Conservation (phyloP, 2,888 invertebrate species). For the Proisotoma minuta region DNA sequence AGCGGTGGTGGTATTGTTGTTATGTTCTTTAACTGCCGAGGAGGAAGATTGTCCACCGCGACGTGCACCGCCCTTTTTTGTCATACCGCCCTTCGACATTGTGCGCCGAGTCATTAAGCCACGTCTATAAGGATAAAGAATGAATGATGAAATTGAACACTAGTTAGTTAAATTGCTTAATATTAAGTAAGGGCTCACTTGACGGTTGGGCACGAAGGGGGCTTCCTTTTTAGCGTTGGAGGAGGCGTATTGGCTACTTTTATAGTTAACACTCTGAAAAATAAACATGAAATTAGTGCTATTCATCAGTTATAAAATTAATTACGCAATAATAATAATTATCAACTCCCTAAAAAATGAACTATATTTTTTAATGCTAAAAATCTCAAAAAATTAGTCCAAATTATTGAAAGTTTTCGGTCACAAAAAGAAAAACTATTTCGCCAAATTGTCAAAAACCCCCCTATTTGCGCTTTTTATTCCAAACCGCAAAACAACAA, state of each 20-base stretch:
- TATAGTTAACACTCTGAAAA: conserved; percentile 13
- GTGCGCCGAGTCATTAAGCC: conserved; percentile 39
- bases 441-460: no score
- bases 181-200: conserved; percentile 14
- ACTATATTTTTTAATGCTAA: no score
- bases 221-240: conserved; percentile 32
- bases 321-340: no score
- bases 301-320: no score
- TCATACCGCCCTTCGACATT: conserved; percentile 40
- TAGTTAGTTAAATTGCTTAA: not conserved
- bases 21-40: conserved; percentile 14
- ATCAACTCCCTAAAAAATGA: no score
- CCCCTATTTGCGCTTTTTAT: no score
- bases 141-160: conserved; percentile 1
- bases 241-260: conserved; percentile 33
- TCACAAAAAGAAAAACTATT: no score
- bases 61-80: no score
- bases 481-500: no score
- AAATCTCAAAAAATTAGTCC: no score
- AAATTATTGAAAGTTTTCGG: no score
- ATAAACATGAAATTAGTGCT: not conserved
- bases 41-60: not conserved
- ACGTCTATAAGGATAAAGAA: no score
- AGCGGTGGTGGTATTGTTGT: conserved; percentile 11
- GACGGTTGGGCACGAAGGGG: conserved; percentile 27